phyloP scores from a whole-genome alignment of 2,113 vertebrate species.

The Erinaceus europaeus region DNA sequence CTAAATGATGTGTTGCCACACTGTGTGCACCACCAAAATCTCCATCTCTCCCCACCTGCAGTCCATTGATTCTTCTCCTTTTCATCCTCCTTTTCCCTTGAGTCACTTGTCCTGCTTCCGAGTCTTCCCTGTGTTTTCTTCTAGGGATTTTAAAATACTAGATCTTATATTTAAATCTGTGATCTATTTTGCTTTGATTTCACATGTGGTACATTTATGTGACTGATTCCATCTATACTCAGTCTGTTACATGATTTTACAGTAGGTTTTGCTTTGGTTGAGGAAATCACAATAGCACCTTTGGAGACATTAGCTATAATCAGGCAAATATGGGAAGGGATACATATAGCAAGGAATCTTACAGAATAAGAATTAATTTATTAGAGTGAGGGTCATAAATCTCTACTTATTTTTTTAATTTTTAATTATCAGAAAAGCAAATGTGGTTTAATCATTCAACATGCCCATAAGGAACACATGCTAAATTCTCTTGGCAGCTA shows the following conservation, averaged over 20 bases:
- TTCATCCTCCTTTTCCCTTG: too few relatives aligned
- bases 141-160: not conserved
- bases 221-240: not conserved
- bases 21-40: too few relatives aligned
- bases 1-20: too few relatives aligned
- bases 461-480: not conserved
- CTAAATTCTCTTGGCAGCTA: not conserved
- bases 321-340: not conserved
- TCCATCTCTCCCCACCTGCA: too few relatives aligned
- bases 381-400: not conserved
- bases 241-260: not conserved
- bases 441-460: conserved; percentile 26
- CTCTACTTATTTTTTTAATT: not conserved
- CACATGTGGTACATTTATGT: not conserved
- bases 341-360: not conserved
- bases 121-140: too few relatives aligned
- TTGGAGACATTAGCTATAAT: not conserved
- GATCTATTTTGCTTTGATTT: not conserved
- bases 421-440: conserved; percentile 6
- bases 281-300: not conserved
- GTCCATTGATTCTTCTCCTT: too few relatives aligned
- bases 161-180: not conserved
- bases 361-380: not conserved
- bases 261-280: not conserved
- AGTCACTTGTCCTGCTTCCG: too few relatives aligned